These are phyloP conservation scores for Achroia grisella DNA, from an alignment of 1,140 invertebrate genomes.

Conservation along the genomic window DNA sequence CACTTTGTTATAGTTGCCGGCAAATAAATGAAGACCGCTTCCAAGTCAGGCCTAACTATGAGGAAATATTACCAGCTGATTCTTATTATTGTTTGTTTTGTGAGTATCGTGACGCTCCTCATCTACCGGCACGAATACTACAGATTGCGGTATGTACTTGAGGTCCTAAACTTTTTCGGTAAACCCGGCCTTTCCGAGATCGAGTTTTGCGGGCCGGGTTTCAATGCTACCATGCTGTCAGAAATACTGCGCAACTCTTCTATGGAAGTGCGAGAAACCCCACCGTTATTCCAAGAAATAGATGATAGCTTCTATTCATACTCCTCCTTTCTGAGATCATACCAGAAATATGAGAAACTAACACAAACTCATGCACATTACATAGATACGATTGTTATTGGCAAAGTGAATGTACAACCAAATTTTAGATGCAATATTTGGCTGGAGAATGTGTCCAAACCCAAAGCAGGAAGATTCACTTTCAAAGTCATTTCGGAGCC, in stretches of 20 bases:
- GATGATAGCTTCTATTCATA: constrained; percentile 73
- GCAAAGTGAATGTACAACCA: constrained; percentile 51
- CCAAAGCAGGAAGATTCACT: constrained; percentile 69
- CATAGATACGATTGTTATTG: constrained; percentile 71
- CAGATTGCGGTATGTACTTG: constrained; percentile 81
- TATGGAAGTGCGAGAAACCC: constrained; percentile 60
- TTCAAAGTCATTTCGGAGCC: constrained; percentile 51
- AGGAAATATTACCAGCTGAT: constrained; percentile 84
- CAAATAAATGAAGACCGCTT: constrained; percentile 53
- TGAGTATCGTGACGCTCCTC: constrained; percentile 81
- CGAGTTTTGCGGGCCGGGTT: constrained; percentile 70
- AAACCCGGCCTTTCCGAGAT: constrained; percentile 71
- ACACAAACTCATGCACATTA: constrained; percentile 39
- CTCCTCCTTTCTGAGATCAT: constrained; percentile 72
- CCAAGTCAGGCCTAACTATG: constrained; percentile 72
- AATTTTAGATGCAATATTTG: constrained; percentile 74
- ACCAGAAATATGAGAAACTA: constrained; percentile 59
- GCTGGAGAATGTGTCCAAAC: constrained; percentile 70
- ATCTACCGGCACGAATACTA: constrained; percentile 87
- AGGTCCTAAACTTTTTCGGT: constrained; percentile 86
- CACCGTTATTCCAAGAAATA: constrained; percentile 67
- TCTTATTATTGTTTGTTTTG: constrained; percentile 76
- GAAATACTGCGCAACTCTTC: constrained; percentile 62
- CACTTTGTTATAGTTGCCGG: constrained; percentile 9
- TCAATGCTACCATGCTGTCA: constrained; percentile 64